Evolutionary conservation across 2,113 vertebrate species (phyloP).

Genomic region (Laticauda laticaudata): DNA sequence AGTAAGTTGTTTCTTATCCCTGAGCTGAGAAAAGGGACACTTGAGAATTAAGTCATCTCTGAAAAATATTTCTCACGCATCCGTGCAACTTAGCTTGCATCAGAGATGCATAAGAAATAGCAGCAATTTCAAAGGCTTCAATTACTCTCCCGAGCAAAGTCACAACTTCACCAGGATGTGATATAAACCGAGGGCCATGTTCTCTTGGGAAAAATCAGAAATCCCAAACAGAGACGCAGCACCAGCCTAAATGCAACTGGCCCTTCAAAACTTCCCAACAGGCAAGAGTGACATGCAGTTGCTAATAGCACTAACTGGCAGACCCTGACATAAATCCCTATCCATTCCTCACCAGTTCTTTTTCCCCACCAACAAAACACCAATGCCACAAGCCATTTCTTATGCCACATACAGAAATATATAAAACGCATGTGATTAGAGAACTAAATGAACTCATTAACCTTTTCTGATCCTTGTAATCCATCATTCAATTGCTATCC

Average conservation of each 20-base stretch:
- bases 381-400: not conserved
- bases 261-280: not conserved
- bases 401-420: not conserved
- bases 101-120: not conserved
- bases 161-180: not conserved
- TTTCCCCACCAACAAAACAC: not conserved
- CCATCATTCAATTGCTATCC: not conserved
- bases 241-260: not conserved
- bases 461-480: not conserved
- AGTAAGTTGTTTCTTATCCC: not conserved
- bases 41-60: not conserved
- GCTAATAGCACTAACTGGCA: not conserved
- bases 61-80: not conserved
- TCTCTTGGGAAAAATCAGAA: not conserved
- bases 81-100: not conserved
- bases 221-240: not conserved
- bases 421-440: not conserved
- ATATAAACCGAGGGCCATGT: not conserved
- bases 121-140: not conserved
- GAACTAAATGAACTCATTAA: not conserved
- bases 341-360: not conserved
- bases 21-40: not conserved
- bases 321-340: not conserved
- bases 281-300: not conserved
- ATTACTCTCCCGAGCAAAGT: not conserved